Evolutionary conservation across 2,888 invertebrate genomes (phyloP).

Genomic region (Steromphala cineraria): DNA sequence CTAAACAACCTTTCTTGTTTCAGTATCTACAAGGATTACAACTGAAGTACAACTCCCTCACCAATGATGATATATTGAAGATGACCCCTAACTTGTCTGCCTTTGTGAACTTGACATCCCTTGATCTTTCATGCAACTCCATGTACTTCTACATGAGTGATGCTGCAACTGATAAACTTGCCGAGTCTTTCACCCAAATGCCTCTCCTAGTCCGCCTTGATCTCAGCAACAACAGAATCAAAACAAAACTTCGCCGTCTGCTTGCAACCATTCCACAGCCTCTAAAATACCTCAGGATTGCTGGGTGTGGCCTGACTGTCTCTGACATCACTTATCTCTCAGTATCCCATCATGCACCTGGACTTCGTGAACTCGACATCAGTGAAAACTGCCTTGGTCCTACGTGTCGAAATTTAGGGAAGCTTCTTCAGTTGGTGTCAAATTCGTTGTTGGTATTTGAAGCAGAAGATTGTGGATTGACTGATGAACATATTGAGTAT

Average conservation of each 20-base stretch:
- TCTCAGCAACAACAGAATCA: conserved; percentile 69
- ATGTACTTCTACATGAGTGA: conserved; percentile 58
- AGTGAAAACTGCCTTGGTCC: conserved; percentile 64
- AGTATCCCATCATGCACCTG: conserved; percentile 55
- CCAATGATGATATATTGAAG: conserved; percentile 56
- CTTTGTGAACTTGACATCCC: conserved; percentile 60
- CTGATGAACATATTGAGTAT: conserved; percentile 42
- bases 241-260: conserved; percentile 56
- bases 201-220: conserved; percentile 61
- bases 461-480: conserved; percentile 61
- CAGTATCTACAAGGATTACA: conserved; percentile 66
- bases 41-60: conserved; percentile 69
- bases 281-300: conserved; percentile 63
- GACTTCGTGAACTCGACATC: conserved; percentile 64
- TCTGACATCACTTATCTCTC: conserved; percentile 62
- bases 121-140: conserved; percentile 71
- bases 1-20: conserved; percentile 12
- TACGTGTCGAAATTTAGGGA: conserved; percentile 32
- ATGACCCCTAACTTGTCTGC: conserved; percentile 58
- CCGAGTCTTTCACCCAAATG: conserved; percentile 48
- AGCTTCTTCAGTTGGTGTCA: conserved; percentile 43
- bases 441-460: conserved; percentile 58
- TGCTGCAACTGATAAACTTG: conserved; percentile 45
- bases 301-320: conserved; percentile 62
- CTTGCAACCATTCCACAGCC: conserved; percentile 50